Conservation (phyloP, 37 sponge, comb jelly and placozoan genomes). For the Halichondria panicea region DNA sequence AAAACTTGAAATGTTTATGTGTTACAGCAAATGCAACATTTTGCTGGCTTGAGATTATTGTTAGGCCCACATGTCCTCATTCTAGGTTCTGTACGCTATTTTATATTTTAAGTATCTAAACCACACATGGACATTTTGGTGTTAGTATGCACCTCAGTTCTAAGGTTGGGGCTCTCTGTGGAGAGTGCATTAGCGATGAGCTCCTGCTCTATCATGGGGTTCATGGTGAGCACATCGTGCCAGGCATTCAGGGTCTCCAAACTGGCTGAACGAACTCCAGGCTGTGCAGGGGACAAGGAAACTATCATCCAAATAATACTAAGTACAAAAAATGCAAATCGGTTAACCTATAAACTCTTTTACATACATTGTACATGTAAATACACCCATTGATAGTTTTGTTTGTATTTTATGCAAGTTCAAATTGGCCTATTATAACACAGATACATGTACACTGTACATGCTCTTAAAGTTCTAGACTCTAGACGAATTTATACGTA, state of each 20-base stretch:
- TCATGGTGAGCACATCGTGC: constrained; percentile 45
- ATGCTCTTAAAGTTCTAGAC: not conserved
- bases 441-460: constrained; percentile 12
- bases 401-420: not conserved
- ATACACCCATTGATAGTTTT: too few relatives aligned
- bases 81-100: too few relatives aligned
- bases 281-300: constrained; percentile 11
- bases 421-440: not conserved
- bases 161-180: constrained; percentile 86
- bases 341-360: too few relatives aligned
- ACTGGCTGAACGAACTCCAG: constrained; percentile 71
- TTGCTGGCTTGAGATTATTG: too few relatives aligned
- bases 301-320: not conserved
- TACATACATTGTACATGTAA: too few relatives aligned
- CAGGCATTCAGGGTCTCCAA: constrained; percentile 67
- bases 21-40: too few relatives aligned
- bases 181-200: constrained; percentile 58
- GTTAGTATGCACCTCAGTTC: constrained; percentile 58
- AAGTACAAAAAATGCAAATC: too few relatives aligned
- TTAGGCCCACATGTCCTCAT: too few relatives aligned
- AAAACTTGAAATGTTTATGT: too few relatives aligned
- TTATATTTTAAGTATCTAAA: too few relatives aligned
- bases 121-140: not conserved
- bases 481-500: too few relatives aligned
- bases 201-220: constrained; percentile 70